Base-by-base conservation (phyloP, 2,113 vertebrate species). In the Chrysemys picta region DNA sequence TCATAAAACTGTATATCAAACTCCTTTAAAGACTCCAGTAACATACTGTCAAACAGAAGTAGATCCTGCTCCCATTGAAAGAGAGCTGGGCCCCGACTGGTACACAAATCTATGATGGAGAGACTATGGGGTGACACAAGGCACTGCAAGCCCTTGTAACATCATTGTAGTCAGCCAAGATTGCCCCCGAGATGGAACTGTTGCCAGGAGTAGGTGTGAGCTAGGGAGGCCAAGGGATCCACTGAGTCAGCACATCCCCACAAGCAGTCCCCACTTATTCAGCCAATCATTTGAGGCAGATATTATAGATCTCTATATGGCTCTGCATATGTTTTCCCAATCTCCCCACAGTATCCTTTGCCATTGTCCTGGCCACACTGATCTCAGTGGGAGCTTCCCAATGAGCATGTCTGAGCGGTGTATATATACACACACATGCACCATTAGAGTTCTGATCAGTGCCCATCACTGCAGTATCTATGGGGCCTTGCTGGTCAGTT, bases 211-310 rank as follows among this genome's bases (percentile, higher is more conserved):
- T 69, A 16, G 62, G 31, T 65, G 62, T 21, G 62, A 8, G 31
- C 53, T 69, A n/a, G 35, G n/a, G 3, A 72, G 35, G 31, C n/a
- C 65, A 38, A n/a, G 17, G 35, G 27, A 69, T 69, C 9, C 82
- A 9, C 5, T 84, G 45, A 35, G 2, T 82, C 56, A 57, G 8
- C 65, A 35, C 42, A 59, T 72, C 65, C 9, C 65, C n/a, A 72
- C 4, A 13, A 25, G 31, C 3, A 87, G 7, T 24, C 59, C 2
- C 1, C 4, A 1, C 0, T 0, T 86, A 8, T 6, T 45, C 76
- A 88, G 6, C 4, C 11, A 24, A 6, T 12, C 2, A 24, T 52
- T 49, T 78, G 83, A 19, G 6, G 42, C 76, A 84, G 62, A 54
- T 80, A 38, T 1, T 72, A 35, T 62, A 62, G 5, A 1, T 79